Percentiles rank a stretch among this genome's conserved stretches.
phyloP scores from a whole-genome alignment of 2,113 vertebrate genomes.

The Strix aluco region DNA sequence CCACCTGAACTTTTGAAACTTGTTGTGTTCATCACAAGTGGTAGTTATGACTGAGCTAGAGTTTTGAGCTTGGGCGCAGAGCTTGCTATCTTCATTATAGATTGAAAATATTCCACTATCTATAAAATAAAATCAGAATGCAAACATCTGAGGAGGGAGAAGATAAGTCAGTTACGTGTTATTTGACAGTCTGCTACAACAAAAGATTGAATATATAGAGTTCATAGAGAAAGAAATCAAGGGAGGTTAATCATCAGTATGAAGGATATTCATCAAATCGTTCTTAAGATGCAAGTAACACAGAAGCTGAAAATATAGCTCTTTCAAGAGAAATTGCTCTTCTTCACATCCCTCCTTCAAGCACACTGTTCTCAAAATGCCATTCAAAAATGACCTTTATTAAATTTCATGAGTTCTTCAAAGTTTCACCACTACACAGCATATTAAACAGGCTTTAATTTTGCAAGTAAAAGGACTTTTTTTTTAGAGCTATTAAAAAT shows the following conservation, averaged over 20 bases:
- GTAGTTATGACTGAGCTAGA: conserved; percentile 66
- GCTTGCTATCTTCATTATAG: conserved; percentile 86
- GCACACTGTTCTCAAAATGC: not conserved
- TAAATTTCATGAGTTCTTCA: not conserved
- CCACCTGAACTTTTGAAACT: conserved; percentile 90
- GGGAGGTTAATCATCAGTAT: not conserved
- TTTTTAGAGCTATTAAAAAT: not conserved
- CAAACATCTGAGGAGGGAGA: not conserved
- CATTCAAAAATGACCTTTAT: not conserved
- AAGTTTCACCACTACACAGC: not conserved
- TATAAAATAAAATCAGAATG: conserved; percentile 54
- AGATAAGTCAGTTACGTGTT: not conserved
- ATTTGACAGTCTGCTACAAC: not conserved
- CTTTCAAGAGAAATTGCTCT: not conserved
- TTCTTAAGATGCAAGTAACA: not conserved
- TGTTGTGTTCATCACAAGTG: conserved; percentile 69
- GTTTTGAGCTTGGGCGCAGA: conserved; percentile 79
- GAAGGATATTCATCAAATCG: not conserved
- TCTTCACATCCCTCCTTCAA: not conserved
- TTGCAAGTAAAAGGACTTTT: not conserved
- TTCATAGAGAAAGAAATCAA: not conserved
- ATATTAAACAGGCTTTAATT: not conserved
- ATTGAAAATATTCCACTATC: conserved; percentile 84
- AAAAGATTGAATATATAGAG: not conserved
- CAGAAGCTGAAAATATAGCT: not conserved